These are phyloP conservation scores for Erinaceus europaeus DNA, from an alignment of 2,113 vertebrate genomes.

Conservation along the genomic window DNA sequence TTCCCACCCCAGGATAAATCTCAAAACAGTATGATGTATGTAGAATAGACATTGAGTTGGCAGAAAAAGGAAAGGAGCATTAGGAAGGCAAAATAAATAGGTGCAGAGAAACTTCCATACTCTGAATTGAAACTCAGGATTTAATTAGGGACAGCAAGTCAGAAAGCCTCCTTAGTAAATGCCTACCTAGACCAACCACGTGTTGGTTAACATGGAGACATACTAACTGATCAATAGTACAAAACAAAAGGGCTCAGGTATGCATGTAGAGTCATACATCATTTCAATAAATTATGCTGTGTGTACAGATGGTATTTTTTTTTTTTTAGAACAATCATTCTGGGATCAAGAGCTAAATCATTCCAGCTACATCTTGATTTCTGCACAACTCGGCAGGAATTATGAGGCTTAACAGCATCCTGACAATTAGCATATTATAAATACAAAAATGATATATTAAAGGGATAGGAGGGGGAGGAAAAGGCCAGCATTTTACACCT, in stretches of 20 bases:
- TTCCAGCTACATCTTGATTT: slow-evolving; percentile 84
- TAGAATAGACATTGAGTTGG: slow-evolving; percentile 67
- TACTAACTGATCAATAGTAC: slow-evolving; percentile 83
- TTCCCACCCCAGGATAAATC: slow-evolving; percentile 44
- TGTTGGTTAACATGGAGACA: slow-evolving; percentile 80
- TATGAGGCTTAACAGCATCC: slow-evolving; percentile 85
- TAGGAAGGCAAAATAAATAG: slow-evolving; percentile 61
- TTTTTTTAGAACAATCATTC: slow-evolving; percentile 83
- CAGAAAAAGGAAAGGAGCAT: slow-evolving; percentile 48
- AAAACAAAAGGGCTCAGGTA: slow-evolving; percentile 86
- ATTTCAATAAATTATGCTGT: slow-evolving; percentile 83
- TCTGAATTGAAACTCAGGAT: slow-evolving; percentile 65
- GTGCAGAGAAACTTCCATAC: slow-evolving; percentile 64
- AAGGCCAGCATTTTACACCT: slow-evolving; percentile 87
- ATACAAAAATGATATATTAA: slow-evolving; percentile 90
- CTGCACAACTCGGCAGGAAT: slow-evolving; percentile 83
- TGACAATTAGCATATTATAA: slow-evolving; percentile 91
- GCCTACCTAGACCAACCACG: slow-evolving; percentile 70
- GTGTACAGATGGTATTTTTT: slow-evolving; percentile 62
- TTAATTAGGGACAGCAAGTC: slow-evolving; percentile 80
- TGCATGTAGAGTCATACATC: slow-evolving; percentile 82
- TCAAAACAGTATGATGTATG: slow-evolving; percentile 60
- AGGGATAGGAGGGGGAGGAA: slow-evolving; percentile 77
- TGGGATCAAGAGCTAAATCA: slow-evolving; percentile 86
- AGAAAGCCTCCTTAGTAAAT: slow-evolving; percentile 70